Evolutionary conservation across 2,113 vertebrate species (phyloP).

Genomic region (Empidonax traillii): DNA sequence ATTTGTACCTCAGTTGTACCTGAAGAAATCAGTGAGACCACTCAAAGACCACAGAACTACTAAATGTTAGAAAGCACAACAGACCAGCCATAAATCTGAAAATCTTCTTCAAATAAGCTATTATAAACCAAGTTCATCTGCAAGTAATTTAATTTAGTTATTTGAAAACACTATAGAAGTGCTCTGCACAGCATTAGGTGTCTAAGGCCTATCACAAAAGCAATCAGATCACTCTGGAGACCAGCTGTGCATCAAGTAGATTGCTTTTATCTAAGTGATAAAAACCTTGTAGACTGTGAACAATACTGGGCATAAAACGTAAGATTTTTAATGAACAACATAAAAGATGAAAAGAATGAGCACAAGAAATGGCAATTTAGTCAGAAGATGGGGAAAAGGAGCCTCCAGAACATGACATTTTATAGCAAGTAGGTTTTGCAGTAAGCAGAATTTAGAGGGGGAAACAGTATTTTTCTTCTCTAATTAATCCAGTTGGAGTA

Average conservation of each 20-base stretch:
- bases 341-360: constrained; percentile 58
- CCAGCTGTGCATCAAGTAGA: constrained; percentile 64
- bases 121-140: constrained; percentile 34
- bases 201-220: constrained; percentile 51
- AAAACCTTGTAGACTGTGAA: constrained; percentile 72
- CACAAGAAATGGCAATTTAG: constrained; percentile 44
- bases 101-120: background rate
- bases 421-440: constrained; percentile 14
- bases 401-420: constrained; percentile 28
- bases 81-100: background rate
- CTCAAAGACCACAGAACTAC: background rate
- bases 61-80: background rate
- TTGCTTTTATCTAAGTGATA: constrained; percentile 72
- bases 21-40: background rate
- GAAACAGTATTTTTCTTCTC: background rate
- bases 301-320: constrained; percentile 52
- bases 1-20: background rate
- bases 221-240: constrained; percentile 57
- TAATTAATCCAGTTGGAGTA: constrained; percentile 22
- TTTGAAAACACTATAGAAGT: background rate
- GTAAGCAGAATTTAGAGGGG: constrained; percentile 18
- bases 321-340: constrained; percentile 66
- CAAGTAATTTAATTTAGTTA: constrained; percentile 54
- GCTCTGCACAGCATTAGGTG: constrained; percentile 32
- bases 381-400: background rate